A percentile compares a stretch with the other conserved stretches of the same genome.
phyloP scores from a whole-genome alignment of 2,113 vertebrate species.

The Pollachius pollachius region DNA sequence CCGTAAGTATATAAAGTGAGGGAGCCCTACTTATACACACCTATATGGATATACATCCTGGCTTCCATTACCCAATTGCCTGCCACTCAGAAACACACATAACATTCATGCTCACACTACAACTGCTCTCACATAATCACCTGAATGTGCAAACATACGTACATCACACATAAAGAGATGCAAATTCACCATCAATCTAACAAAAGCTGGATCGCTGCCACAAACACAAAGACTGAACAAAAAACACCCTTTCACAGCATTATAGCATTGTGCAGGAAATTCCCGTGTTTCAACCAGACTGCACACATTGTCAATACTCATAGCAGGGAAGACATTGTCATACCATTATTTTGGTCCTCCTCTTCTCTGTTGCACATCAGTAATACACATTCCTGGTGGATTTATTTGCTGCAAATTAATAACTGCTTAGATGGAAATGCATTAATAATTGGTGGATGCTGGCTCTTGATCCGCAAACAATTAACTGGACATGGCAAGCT shows the following conservation, averaged over 20 bases:
- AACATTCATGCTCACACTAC: slow-evolving; percentile 65
- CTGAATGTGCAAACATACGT: slow-evolving; percentile 63
- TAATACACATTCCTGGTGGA: slow-evolving; percentile 50
- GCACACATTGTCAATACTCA: background rate
- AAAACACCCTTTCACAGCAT: slow-evolving; percentile 29
- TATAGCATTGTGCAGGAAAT: slow-evolving; percentile 22
- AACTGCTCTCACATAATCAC: slow-evolving; percentile 54
- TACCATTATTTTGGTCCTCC: slow-evolving; percentile 68
- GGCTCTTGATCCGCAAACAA: no score
- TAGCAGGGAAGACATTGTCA: slow-evolving; percentile 40
- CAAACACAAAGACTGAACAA: slow-evolving; percentile 49
- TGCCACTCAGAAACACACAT: slow-evolving; percentile 61
- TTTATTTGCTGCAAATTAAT: slow-evolving; percentile 22
- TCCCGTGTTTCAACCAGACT: slow-evolving; percentile 35
- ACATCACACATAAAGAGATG: slow-evolving; percentile 58
- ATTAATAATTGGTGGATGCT: no score
- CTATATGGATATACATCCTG: slow-evolving; percentile 16
- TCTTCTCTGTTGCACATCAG: slow-evolving; percentile 61
- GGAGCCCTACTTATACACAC: background rate
- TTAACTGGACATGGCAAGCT: no score
- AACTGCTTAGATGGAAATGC: no score
- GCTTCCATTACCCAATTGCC: slow-evolving; percentile 43
- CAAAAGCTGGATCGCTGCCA: slow-evolving; percentile 43
- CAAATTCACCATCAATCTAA: slow-evolving; percentile 54
- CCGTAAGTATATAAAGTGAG: background rate